A percentile compares a stretch with the other conserved stretches of the same genome.
Conservation (phyloP, 2,113 vertebrate species). For the Ictalurus punctatus region DNA sequence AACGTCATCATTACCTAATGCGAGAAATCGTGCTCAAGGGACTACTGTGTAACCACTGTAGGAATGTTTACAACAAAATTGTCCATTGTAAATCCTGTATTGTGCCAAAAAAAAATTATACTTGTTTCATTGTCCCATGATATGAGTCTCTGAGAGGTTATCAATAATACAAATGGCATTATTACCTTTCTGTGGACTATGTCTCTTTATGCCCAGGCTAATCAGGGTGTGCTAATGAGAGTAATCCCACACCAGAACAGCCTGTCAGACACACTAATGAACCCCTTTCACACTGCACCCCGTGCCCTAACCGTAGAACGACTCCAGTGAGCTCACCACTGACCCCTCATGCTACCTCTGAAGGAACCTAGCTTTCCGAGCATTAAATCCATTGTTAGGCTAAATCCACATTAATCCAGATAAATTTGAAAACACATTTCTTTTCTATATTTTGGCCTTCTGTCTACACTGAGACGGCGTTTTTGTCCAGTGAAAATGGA, state of each 20-base stretch:
- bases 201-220: not conserved
- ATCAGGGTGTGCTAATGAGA: constrained; percentile 33
- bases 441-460: no score
- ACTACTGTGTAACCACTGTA: not conserved
- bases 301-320: constrained; percentile 1
- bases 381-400: not conserved
- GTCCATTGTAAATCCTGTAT: not conserved
- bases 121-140: not conserved
- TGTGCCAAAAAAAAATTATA: not conserved
- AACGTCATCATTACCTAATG: not conserved
- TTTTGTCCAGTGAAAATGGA: no score
- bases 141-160: constrained; percentile 16
- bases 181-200: constrained; percentile 5
- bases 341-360: not conserved
- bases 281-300: constrained; percentile 23
- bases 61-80: not conserved
- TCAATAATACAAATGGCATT: constrained; percentile 39
- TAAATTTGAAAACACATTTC: no score
- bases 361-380: not conserved
- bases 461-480: no score
- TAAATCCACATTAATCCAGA: no score
- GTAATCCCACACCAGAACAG: constrained; percentile 39
- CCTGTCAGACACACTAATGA: constrained; percentile 30
- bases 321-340: not conserved
- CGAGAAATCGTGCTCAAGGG: not conserved